Percentiles rank a stretch among this genome's conserved stretches.
Conservation (phyloP, 2,113 vertebrate species). For the Nerophis lumbriciformis region DNA sequence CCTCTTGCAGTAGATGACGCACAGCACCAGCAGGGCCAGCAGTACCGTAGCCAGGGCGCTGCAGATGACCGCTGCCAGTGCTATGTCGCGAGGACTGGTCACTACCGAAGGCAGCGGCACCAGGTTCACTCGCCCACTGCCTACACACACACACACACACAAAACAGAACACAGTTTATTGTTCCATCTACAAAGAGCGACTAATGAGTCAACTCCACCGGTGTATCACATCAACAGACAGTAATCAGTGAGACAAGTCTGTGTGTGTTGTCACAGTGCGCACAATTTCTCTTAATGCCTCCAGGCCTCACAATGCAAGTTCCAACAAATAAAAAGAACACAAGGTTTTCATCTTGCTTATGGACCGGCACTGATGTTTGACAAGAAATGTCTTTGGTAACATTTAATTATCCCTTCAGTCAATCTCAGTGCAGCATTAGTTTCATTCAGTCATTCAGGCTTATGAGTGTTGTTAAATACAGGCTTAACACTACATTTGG, state of each 20-base stretch:
- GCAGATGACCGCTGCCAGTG: slow-evolving; percentile 91
- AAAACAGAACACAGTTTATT: neutral
- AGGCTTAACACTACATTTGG: too few species aligned
- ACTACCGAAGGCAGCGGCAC: slow-evolving; percentile 84
- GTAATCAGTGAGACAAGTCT: neutral
- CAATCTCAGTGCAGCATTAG: neutral
- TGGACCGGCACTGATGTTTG: slow-evolving; percentile 8
- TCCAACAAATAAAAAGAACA: slow-evolving; percentile 30
- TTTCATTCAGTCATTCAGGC: neutral
- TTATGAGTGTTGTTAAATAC: neutral
- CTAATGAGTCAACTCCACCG: too few species aligned
- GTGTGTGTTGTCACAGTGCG: neutral
- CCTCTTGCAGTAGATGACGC: slow-evolving; percentile 93
- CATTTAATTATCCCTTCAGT: slow-evolving; percentile 29
- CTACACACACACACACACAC: slow-evolving; percentile 52
- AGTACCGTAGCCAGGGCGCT: slow-evolving; percentile 90
- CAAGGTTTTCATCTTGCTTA: slow-evolving; percentile 15
- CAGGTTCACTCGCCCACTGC: slow-evolving; percentile 87
- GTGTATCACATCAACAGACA: neutral
- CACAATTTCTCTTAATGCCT: slow-evolving; percentile 9
- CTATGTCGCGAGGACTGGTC: slow-evolving; percentile 89
- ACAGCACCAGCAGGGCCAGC: slow-evolving; percentile 90
- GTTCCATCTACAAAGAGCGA: neutral
- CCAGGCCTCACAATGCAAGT: slow-evolving; percentile 34
- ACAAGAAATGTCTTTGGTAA: slow-evolving; percentile 1